Base-by-base conservation (phyloP, 2,113 vertebrate genomes). In the Picathartes gymnocephalus region DNA sequence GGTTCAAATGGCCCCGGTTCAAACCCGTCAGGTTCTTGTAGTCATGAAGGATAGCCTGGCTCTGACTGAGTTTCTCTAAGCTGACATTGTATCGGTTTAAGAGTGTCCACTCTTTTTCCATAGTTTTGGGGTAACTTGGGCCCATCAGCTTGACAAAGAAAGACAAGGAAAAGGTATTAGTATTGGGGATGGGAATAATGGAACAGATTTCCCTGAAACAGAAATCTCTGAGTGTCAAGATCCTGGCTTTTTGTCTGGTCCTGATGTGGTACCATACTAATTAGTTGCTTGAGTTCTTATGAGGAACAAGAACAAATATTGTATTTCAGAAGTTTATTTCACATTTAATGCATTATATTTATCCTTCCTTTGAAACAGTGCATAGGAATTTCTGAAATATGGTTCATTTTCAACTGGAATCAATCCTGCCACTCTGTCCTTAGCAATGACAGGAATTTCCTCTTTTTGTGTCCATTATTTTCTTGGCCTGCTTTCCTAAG, bases 1-100 rank as follows among this genome's bases (percentile, higher is more conserved):
- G 98, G 83, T 98, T 98, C 69, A 98, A 88, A 76, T 98, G 98
- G 21, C 98, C 98, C 0, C 98, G 94, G 76, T 98, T 98, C 50
- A 89, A 72, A 50, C 69, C 88, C 0, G 10, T 88, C 51, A 97
- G 65, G 81, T 97, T 95, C 74, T 95, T 96, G 86, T 97, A 97
- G 70, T 97, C 96, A 6, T 16, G 50, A 19, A 72, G 65, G 50
- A 94, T 2, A 20, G 97, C 97, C 35, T 97, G 97, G 70, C 91
- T 96, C 22, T 78, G 2, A 3, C n/a, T 9, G 11, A 97, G 31
- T 13, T 96, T 17, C 33, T 90, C 60, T 45, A 20, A 47, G 60
- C 19, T 92, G 68, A 93, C 12, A 0, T 9, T 25, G 23, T 14
- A 74, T 7, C 4, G 1, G 0, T 94, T 84, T 78, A 95, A 24